Evolutionary conservation across 1,140 invertebrate species (phyloP).

Genomic region (Patella vulgata): DNA sequence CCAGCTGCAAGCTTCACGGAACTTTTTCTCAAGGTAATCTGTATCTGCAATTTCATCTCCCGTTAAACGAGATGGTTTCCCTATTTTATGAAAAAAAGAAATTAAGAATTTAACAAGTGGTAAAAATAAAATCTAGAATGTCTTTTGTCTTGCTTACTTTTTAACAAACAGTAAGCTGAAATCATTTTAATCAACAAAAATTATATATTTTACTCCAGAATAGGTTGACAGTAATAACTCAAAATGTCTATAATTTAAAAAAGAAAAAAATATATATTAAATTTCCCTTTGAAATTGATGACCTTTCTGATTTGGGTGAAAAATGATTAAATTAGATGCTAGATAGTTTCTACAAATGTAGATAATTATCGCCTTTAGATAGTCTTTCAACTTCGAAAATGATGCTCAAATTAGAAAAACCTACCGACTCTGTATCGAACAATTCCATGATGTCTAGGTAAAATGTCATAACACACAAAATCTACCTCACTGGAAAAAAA

Average conservation of each 20-base stretch:
- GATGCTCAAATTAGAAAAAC: no score
- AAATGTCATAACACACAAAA: conserved; percentile 96
- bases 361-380: no score
- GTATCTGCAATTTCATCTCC: conserved; percentile 37
- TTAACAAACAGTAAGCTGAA: neutral
- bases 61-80: conserved; percentile 59
- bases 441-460: conserved; percentile 94
- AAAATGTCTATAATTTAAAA: no score
- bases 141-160: neutral
- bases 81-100: conserved; percentile 35
- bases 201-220: no score
- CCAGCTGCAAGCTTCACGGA: conserved; percentile 64
- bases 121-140: conserved; percentile 1
- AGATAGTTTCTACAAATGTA: no score
- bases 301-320: no score
- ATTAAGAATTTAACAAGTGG: conserved; percentile 3
- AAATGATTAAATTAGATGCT: no score
- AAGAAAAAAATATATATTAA: no score
- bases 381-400: no score
- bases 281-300: no score
- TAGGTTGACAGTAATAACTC: no score
- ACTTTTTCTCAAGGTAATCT: conserved; percentile 54
- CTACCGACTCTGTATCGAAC: conserved; percentile 91
- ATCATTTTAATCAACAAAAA: no score
- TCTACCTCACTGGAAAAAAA: conserved; percentile 87